phyloP scores from a whole-genome alignment of 2,888 invertebrate genomes.

The Sicus ferrugineus region DNA sequence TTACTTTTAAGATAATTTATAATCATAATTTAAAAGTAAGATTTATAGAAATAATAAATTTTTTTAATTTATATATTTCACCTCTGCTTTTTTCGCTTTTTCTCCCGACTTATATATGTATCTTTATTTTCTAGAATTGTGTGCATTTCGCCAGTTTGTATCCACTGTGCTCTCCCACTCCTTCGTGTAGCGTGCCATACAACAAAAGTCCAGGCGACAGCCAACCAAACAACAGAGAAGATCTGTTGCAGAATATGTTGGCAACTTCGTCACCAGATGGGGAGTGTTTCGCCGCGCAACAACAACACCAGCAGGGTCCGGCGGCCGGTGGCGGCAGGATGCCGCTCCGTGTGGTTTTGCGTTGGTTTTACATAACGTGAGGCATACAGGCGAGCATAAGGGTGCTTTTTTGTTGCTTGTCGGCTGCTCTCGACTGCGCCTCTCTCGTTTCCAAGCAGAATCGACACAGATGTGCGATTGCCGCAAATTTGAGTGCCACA shows the following conservation, averaged over 20 bases:
- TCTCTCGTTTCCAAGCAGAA: slow-evolving; percentile 50
- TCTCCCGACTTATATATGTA: too few relatives aligned
- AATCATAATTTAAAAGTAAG: too few relatives aligned
- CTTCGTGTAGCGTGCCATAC: background rate
- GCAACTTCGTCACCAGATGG: slow-evolving; percentile 64
- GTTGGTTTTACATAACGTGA: slow-evolving; percentile 42
- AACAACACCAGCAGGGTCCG: slow-evolving; percentile 39
- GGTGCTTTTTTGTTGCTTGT: slow-evolving; percentile 24
- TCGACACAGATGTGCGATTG: slow-evolving; percentile 62
- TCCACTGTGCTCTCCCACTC: slow-evolving; percentile 34
- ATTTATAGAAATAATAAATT: too few relatives aligned
- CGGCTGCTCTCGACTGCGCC: background rate
- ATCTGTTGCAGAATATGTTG: slow-evolving; percentile 66
- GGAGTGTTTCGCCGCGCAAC: slow-evolving; percentile 44
- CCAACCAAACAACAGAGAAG: slow-evolving; percentile 60
- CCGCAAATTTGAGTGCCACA: slow-evolving; percentile 60
- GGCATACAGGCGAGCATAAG: slow-evolving; percentile 20
- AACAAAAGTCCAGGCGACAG: background rate
- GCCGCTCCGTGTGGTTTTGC: slow-evolving; percentile 19
- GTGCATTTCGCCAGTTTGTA: too few relatives aligned
- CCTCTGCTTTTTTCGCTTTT: too few relatives aligned
- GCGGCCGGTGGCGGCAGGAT: slow-evolving; percentile 32
- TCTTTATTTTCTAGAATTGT: too few relatives aligned
- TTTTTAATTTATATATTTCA: too few relatives aligned
- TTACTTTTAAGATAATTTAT: too few relatives aligned